Evolutionary conservation across 2,888 invertebrate genomes (phyloP).

Genomic region (Heliconius charithonia): DNA sequence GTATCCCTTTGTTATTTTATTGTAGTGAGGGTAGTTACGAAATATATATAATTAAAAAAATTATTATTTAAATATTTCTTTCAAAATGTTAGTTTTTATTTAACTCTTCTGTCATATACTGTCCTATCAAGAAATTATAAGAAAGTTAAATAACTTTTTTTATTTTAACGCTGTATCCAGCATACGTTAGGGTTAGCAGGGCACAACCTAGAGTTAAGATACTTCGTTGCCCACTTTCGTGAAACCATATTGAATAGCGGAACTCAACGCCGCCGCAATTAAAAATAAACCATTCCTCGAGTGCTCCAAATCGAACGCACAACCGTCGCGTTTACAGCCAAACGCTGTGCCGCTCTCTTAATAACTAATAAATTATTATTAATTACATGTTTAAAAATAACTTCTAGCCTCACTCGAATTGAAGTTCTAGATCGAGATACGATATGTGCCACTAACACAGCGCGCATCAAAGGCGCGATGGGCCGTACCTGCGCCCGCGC

Average conservation of each 20-base stretch:
- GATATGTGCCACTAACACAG: conserved; percentile 13
- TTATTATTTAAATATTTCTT: not conserved
- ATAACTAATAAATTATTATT: conserved; percentile 19
- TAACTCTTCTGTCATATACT: too few relatives aligned
- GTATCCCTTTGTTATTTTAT: conserved; percentile 11
- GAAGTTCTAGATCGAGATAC: conserved; percentile 34
- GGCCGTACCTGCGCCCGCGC: conserved; percentile 72
- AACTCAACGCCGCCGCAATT: too few relatives aligned
- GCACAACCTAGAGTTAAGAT: too few relatives aligned
- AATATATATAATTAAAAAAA: not conserved
- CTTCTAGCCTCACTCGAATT: conserved; percentile 22
- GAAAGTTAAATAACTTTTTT: too few relatives aligned
- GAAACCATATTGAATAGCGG: too few relatives aligned
- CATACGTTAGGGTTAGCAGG: too few relatives aligned
- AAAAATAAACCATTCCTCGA: not conserved
- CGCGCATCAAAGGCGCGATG: conserved; percentile 53
- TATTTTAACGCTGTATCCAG: too few relatives aligned
- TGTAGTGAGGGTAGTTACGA: not conserved
- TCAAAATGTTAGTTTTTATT: not conserved
- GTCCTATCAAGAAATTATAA: too few relatives aligned
- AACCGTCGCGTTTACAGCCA: not conserved
- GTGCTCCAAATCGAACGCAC: not conserved
- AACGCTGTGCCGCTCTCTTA: not conserved
- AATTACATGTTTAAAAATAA: conserved; percentile 20
- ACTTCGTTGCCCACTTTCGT: too few relatives aligned